phyloP scores from a whole-genome alignment of 2,797 vertebrate species.

The Echeneis naucrates region DNA sequence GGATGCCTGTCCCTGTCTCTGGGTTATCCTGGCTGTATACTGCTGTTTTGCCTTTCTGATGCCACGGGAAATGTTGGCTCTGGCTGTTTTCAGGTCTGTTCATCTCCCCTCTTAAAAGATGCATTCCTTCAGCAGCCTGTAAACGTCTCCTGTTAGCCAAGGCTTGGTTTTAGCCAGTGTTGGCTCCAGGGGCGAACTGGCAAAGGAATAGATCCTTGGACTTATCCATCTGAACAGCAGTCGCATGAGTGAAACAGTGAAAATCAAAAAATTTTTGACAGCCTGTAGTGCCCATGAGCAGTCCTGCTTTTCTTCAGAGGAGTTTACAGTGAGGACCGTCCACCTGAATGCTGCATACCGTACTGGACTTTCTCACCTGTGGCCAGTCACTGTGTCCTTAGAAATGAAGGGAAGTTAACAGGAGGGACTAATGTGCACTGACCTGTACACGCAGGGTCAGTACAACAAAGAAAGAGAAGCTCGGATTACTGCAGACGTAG shows the following conservation, averaged over 20 bases:
- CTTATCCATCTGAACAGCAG: background rate
- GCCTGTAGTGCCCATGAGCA: background rate
- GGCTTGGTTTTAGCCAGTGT: too few species aligned
- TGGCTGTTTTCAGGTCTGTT: too few species aligned
- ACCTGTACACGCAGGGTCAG: too few species aligned
- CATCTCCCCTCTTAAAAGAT: too few species aligned
- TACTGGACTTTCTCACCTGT: background rate
- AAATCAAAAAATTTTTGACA: too few species aligned
- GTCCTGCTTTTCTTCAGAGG: background rate
- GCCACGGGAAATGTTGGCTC: too few species aligned
- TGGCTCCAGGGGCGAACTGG: background rate
- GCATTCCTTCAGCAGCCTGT: too few species aligned
- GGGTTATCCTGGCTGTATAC: too few species aligned
- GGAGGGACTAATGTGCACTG: too few species aligned
- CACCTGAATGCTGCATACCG: background rate
- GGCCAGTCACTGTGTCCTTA: background rate
- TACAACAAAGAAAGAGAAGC: background rate
- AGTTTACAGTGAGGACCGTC: background rate
- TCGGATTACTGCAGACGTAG: background rate
- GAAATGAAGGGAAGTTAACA: background rate
- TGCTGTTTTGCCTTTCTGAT: too few species aligned
- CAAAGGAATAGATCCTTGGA: background rate
- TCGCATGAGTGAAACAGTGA: background rate
- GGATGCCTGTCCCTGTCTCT: too few species aligned
- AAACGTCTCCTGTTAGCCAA: too few species aligned